These are phyloP conservation scores for Urocolius indicus DNA, from an alignment of 2,113 vertebrate species.

Conservation along the genomic window DNA sequence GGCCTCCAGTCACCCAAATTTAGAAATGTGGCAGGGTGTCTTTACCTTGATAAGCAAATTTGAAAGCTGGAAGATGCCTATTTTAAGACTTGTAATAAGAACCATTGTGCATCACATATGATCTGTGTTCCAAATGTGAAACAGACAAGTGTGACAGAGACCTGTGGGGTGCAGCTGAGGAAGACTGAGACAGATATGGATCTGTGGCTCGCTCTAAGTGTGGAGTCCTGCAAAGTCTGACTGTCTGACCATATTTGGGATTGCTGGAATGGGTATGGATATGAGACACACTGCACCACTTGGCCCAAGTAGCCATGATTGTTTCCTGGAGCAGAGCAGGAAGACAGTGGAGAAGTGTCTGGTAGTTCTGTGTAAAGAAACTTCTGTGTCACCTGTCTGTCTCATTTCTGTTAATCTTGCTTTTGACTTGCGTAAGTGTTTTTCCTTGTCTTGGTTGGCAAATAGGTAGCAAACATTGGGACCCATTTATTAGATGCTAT, in stretches of 20 bases:
- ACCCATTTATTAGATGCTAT: background rate
- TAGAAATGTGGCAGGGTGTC: background rate
- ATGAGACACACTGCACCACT: background rate
- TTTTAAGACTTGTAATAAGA: background rate
- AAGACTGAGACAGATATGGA: background rate
- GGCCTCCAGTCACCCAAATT: background rate
- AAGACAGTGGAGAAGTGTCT: background rate
- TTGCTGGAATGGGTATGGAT: background rate
- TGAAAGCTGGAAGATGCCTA: background rate
- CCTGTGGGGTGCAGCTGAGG: background rate
- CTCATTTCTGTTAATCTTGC: background rate
- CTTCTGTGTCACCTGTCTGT: background rate
- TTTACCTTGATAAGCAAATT: background rate
- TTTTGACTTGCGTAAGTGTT: background rate
- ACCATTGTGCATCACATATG: background rate
- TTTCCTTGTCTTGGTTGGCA: background rate
- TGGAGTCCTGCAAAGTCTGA: background rate
- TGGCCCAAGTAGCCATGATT: background rate
- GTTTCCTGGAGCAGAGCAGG: background rate
- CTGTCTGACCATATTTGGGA: background rate
- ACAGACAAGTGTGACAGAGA: background rate
- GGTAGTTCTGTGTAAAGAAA: background rate
- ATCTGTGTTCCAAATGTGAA: background rate
- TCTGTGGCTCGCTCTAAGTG: background rate
- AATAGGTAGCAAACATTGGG: background rate